Evolutionary conservation across 2,113 vertebrate species (phyloP), one percentile per base, ranked within the genome.

Genomic region (Romanogobio albipinnatus): DNA sequence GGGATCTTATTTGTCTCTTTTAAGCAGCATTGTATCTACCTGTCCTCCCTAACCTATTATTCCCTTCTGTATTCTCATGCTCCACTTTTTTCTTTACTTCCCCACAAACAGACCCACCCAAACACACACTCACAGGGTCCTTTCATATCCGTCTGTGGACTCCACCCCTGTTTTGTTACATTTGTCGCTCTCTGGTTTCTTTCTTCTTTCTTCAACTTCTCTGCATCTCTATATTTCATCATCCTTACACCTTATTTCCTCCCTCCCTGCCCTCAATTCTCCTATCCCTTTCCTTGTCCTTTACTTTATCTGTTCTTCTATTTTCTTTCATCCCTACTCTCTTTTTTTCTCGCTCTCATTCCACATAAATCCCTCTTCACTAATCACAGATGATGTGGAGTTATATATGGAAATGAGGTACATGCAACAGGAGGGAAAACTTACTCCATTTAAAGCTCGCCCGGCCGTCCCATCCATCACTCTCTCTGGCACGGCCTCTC

Each of bases 341-440:
- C n/a, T 43, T 29, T 64, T 61, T 79, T 59, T 62, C 53, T 68
- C 51, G 6, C 36, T 61, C 24, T 47, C 43, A 29, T 36, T 45
- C 10, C 9, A 26, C 36, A 64, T 76, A 58, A 84, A 26, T 56
- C 17, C n/a, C 62, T 53, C 59, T 64, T 56, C 73, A 86, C 26
- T 77, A 86, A 88, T 86, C 53, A 88, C 59, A 4, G 3, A 22
- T 76, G 80, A 82, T 82, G 59, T 76, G 24, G 49, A 70, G 51
- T 15, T 76, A 84, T 82, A 81, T 82, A 56, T 76, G 43, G 78
- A 86, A 82, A 78, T 81, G 66, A 84, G 51, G 73, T 39, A 76
- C 62, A 75, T 70, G 79, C 78, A 56, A 53, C 53, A 51, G 82
- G 82, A 78, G 71, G 36, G 49, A 83, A 61, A 86, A 84, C 64